A percentile compares a stretch with the other conserved stretches of the same genome.
phyloP scores from a whole-genome alignment of 1,140 invertebrate genomes.

The Babylonia areolata region DNA sequence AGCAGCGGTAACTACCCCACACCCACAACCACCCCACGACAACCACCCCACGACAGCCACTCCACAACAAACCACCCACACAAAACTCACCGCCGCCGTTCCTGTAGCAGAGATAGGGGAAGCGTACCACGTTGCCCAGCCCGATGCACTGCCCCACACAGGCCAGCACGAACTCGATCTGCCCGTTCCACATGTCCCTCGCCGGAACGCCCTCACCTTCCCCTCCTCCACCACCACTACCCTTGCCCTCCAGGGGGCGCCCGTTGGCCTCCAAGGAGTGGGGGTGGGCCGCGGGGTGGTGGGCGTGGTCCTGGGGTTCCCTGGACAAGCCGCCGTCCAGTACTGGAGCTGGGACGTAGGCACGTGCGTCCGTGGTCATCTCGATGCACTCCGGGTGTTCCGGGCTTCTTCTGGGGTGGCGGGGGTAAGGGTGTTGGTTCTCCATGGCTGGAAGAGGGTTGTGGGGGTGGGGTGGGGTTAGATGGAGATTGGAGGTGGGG shows the following conservation, averaged over 20 bases:
- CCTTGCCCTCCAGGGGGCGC: constrained; percentile 26
- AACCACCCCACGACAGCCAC: background rate
- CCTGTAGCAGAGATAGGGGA: constrained; percentile 72
- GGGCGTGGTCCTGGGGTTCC: background rate
- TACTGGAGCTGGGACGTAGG: background rate
- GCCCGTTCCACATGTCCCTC: constrained; percentile 79
- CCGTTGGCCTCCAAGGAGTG: too few species aligned
- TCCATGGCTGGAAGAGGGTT: constrained; percentile 21
- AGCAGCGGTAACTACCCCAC: too few species aligned
- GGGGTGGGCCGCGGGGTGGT: too few species aligned
- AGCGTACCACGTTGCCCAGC: constrained; percentile 75
- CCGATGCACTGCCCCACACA: constrained; percentile 75
- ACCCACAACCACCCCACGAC: background rate
- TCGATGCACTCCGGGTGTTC: constrained; percentile 42
- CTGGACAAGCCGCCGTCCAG: background rate
- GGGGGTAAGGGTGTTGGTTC: constrained; percentile 15
- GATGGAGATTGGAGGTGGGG: background rate
- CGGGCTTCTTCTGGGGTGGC: background rate
- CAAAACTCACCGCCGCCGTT: constrained; percentile 60
- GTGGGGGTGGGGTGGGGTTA: background rate
- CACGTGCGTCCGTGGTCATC: constrained; percentile 19
- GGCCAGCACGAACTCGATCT: constrained; percentile 71
- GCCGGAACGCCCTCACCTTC: constrained; percentile 35
- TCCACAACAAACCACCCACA: constrained; percentile 45
- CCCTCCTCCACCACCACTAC: constrained; percentile 38